These are phyloP conservation scores for Zaprionus lineosus DNA, from an alignment of 2,888 invertebrate species.

Conservation along the genomic window DNA sequence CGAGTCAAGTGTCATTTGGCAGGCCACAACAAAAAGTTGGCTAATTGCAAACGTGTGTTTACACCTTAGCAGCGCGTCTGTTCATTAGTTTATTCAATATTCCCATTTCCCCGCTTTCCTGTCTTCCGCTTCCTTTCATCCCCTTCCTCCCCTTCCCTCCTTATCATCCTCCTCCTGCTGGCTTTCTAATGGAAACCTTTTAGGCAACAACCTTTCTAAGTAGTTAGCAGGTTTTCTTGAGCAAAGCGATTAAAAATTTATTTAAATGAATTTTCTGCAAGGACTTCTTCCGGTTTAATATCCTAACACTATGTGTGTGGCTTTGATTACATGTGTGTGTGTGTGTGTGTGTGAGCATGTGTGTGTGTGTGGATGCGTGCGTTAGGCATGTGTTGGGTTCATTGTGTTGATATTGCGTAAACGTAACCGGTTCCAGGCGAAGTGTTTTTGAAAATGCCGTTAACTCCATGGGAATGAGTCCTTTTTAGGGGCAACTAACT, in stretches of 20 bases:
- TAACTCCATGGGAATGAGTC: constrained; percentile 30
- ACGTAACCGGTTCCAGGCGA: constrained; percentile 17
- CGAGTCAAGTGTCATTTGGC: constrained; percentile 11
- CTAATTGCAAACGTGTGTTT: constrained; percentile 70
- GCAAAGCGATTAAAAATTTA: constrained; percentile 50
- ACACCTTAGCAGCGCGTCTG: constrained; percentile 46
- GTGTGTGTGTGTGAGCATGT: background rate
- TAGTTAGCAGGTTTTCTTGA: constrained; percentile 9
- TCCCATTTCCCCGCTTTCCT: constrained; percentile 16
- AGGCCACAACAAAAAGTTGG: constrained; percentile 8
- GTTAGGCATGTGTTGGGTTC: too few relatives aligned
- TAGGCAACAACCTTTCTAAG: constrained; percentile 14
- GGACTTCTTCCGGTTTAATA: constrained; percentile 20
- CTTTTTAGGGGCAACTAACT: constrained; percentile 52
- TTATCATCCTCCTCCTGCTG: too few relatives aligned
- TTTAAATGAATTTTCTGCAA: constrained; percentile 50
- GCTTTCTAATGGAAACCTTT: constrained; percentile 46
- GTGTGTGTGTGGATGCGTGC: constrained; percentile 2
- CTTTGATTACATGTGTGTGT: background rate
- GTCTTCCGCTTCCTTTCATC: too few relatives aligned
- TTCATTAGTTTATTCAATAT: constrained; percentile 43
- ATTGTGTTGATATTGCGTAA: constrained; percentile 36
- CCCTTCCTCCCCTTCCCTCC: too few relatives aligned
- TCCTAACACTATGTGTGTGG: background rate
- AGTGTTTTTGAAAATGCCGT: constrained; percentile 23